These are phyloP conservation scores for Alethe castanea DNA, from an alignment of 2,113 vertebrate species.

Conservation along the genomic window DNA sequence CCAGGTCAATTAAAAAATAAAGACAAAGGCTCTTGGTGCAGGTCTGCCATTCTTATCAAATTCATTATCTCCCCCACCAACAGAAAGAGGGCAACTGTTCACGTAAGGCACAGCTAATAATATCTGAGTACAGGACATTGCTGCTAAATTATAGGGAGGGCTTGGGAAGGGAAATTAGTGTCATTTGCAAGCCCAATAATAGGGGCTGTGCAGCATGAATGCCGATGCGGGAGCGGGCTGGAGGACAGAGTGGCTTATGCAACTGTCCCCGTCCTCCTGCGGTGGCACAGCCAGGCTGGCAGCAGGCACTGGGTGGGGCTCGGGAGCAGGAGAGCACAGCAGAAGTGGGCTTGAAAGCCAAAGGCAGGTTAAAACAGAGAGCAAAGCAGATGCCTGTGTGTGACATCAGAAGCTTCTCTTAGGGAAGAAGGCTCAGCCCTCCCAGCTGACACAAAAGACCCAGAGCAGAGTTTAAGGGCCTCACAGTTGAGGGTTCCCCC, in stretches of 20 bases:
- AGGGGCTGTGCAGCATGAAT: constrained; percentile 47
- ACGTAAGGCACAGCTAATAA: constrained; percentile 54
- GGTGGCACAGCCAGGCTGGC: not conserved
- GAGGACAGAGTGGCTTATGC: constrained; percentile 46
- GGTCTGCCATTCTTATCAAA: not conserved
- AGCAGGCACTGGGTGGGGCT: not conserved
- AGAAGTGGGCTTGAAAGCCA: not conserved
- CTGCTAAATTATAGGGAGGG: constrained; percentile 64
- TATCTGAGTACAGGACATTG: constrained; percentile 66
- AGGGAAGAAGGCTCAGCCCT: not conserved
- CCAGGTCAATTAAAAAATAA: constrained; percentile 48
- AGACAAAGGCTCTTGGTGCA: not conserved
- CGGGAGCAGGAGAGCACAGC: not conserved
- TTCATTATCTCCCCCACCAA: not conserved
- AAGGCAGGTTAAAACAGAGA: not conserved
- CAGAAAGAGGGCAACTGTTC: constrained; percentile 44
- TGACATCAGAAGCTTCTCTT: not conserved
- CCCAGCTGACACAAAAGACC: not conserved
- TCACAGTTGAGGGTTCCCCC: not conserved
- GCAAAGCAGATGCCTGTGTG: not conserved
- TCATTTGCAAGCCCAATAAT: constrained; percentile 63
- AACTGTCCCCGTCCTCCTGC: not conserved
- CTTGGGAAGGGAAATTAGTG: constrained; percentile 62
- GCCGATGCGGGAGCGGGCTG: not conserved
- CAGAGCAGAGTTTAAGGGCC: not conserved